Conservation (phyloP, 92 coral and sea anemone species). For the Scolanthus callimorphus region DNA sequence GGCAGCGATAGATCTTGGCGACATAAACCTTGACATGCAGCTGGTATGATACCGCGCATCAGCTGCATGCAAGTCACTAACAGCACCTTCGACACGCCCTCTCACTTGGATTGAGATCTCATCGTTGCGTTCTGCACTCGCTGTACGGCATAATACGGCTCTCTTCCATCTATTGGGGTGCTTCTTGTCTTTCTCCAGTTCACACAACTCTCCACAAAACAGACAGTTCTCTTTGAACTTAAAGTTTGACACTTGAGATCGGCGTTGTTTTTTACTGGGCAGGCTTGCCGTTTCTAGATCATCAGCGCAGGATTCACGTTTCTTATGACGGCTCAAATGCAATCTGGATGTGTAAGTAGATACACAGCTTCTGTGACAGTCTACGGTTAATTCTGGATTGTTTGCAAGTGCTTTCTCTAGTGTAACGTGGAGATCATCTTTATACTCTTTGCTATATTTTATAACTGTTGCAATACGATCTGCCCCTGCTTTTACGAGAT, state of each 20-base stretch:
- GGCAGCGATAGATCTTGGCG: not conserved
- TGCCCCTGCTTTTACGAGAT: not conserved
- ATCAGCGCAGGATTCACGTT: conserved; percentile 18
- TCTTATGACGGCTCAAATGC: conserved; percentile 42
- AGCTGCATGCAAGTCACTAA: not conserved
- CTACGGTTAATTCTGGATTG: conserved; percentile 24
- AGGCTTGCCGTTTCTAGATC: conserved; percentile 6
- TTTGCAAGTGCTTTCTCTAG: conserved; percentile 21
- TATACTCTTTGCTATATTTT: conserved; percentile 37
- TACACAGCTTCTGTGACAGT: conserved; percentile 44
- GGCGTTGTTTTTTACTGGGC: conserved; percentile 37
- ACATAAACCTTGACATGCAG: not conserved
- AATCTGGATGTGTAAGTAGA: conserved; percentile 49
- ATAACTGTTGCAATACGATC: conserved; percentile 30
- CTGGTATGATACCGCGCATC: not conserved
- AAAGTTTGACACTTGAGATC: conserved; percentile 40
- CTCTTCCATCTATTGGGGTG: conserved; percentile 46
- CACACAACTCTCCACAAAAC: conserved; percentile 59
- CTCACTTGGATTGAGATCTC: conserved; percentile 8
- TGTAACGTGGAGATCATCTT: conserved; percentile 27
- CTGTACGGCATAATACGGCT: conserved; percentile 46
- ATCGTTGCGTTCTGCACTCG: conserved; percentile 24
- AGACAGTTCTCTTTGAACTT: conserved; percentile 45
- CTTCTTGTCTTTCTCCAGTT: conserved; percentile 38
- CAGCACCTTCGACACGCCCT: not conserved